A percentile compares a stretch with the other conserved stretches of the same genome.
phyloP scores from a whole-genome alignment of 2,113 vertebrate genomes.

The Thunnus thynnus region DNA sequence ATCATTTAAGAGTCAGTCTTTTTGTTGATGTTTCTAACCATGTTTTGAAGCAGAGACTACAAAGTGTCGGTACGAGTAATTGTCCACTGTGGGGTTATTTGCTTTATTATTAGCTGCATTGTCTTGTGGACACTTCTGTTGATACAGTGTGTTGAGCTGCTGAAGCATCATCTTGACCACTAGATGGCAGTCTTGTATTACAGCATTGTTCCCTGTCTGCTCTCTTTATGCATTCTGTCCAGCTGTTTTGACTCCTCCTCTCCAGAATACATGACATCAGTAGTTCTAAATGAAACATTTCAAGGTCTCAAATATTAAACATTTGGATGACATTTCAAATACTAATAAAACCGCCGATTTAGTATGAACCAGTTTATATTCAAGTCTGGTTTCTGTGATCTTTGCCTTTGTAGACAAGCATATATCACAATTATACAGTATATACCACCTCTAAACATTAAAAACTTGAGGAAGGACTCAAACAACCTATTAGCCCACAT shows the following conservation, averaged over 20 bases:
- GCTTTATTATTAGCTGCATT: constrained; percentile 36
- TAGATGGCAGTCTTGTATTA: constrained; percentile 64
- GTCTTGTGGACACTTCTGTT: background rate
- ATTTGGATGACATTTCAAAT: constrained; percentile 20
- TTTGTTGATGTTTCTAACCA: background rate
- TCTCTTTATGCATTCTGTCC: background rate
- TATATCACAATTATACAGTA: constrained; percentile 16
- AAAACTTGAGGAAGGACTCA: constrained; percentile 32
- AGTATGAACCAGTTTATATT: constrained; percentile 43
- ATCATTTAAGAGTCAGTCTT: background rate
- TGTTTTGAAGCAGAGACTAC: constrained; percentile 20
- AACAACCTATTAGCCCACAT: constrained; percentile 24
- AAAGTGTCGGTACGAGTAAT: constrained; percentile 1
- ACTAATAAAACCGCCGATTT: constrained; percentile 14
- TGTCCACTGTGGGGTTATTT: constrained; percentile 2
- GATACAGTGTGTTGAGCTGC: constrained; percentile 4
- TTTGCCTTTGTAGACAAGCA: constrained; percentile 19
- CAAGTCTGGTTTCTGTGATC: constrained; percentile 48
- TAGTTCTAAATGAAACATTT: constrained; percentile 52
- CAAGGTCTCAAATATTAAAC: constrained; percentile 49
- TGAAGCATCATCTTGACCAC: constrained; percentile 41
- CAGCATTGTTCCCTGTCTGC: constrained; percentile 12
- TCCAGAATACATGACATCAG: constrained; percentile 43
- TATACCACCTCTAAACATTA: constrained; percentile 34
- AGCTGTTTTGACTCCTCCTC: background rate